Evolutionary conservation across 2,113 vertebrate species (phyloP), one percentile per base, ranked within the genome.

Genomic region (Odontesthes bonariensis): DNA sequence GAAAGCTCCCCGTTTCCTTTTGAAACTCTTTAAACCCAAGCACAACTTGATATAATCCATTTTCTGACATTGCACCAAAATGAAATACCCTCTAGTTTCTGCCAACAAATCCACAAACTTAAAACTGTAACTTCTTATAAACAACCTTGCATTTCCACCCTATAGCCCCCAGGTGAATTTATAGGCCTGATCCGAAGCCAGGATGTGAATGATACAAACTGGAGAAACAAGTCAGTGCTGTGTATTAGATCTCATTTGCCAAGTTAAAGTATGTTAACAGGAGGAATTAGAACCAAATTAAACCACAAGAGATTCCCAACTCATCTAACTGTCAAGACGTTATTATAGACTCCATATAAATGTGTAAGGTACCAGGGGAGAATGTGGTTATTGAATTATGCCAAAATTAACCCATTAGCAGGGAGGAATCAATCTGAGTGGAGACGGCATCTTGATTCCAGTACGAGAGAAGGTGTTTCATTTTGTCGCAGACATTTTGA

Each of bases 341-440:
- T 84, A 92, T 91, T 92, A 92, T 85, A 85, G 79, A 86, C 86
- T 82, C 74, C 63, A 77, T 77, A 83, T 87, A 89, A 88, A 87
- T 90, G 84, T 92, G 90, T 63, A 78, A 85, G 79, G 87, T 81
- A 63, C 77, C 91, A 22, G 73, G 91, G 92, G 91, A 91, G 81
- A 73, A 57, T 42, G 63, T 17, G 84, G 73, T 90, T 87, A 92
- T 93, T 93, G 82, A 91, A 91, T 92, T 91, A 90, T 64, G 79
- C 70, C 82, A 77, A 85, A 91, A 92, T 92, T 92, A 91, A 91
- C 88, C 89, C 88, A 90, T 93, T 89, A 93, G 83, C 79, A 60
- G 54, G 32, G 71, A 91, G 69, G 74, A 91, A 87, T 90, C 85
- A 89, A 92, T 91, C 82, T 83, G 71, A 78, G 33, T 76, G 64